phyloP scores from a whole-genome alignment of 2,113 vertebrate species.

The Zootoca vivipara region DNA sequence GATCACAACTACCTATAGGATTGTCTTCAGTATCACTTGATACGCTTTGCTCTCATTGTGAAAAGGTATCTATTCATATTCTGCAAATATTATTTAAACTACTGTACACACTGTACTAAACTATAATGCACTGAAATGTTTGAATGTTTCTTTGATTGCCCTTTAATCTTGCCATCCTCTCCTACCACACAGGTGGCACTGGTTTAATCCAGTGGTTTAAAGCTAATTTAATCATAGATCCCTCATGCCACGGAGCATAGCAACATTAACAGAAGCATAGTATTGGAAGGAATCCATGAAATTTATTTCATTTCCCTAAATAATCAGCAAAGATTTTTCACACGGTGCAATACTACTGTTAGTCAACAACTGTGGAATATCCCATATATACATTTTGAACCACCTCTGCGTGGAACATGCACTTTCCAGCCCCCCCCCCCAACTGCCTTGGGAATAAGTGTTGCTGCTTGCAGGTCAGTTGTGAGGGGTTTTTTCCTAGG shows the following conservation, averaged over 20 bases:
- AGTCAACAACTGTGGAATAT: neutral
- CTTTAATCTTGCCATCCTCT: too few species aligned
- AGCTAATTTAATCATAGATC: slow-evolving; percentile 17
- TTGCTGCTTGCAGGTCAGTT: neutral
- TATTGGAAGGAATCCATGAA: neutral
- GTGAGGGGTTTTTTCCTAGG: neutral
- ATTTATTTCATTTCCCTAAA: neutral
- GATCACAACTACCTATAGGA: too few species aligned
- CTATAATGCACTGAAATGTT: too few species aligned
- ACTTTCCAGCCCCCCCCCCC: neutral
- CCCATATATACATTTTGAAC: too few species aligned
- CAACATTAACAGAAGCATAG: slow-evolving; percentile 4
- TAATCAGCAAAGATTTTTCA: neutral
- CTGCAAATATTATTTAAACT: too few species aligned
- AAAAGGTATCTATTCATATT: too few species aligned
- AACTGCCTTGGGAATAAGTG: neutral
- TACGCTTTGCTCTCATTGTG: too few species aligned
- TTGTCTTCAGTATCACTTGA: too few species aligned
- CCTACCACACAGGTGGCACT: too few species aligned
- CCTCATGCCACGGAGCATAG: neutral
- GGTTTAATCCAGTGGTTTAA: neutral
- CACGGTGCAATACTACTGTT: neutral
- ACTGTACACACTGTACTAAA: too few species aligned
- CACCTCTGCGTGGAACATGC: neutral
- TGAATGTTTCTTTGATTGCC: too few species aligned